phyloP scores from a whole-genome alignment of 2,797 vertebrate genomes.

The Glossophaga mutica region DNA sequence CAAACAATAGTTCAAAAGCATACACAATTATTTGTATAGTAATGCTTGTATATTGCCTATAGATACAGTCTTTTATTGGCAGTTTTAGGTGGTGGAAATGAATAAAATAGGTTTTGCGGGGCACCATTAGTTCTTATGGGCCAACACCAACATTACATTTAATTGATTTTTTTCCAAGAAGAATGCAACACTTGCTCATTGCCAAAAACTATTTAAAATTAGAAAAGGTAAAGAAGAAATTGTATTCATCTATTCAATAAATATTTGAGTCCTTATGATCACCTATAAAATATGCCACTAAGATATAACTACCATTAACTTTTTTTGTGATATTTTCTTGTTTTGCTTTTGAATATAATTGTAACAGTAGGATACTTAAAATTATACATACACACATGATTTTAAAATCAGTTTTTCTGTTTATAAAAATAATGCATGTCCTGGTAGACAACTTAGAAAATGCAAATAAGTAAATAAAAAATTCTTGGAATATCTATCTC shows the following conservation, averaged over 20 bases:
- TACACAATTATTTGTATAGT: not conserved
- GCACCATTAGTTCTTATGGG: not conserved
- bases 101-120: not conserved
- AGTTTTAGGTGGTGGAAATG: not conserved
- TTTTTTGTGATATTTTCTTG: not conserved
- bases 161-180: not conserved
- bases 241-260: not conserved
- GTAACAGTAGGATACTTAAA: not conserved
- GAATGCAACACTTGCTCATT: not conserved
- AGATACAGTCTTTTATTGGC: not conserved
- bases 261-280: not conserved
- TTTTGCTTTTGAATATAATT: not conserved
- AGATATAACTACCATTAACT: not conserved
- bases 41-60: not conserved
- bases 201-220: not conserved
- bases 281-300: not conserved
- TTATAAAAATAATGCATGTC: not conserved
- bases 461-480: not conserved
- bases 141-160: not conserved
- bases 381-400: not conserved
- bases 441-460: slow-evolving; percentile 14
- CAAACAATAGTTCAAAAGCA: not conserved
- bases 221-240: not conserved
- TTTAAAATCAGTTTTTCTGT: slow-evolving; percentile 6
- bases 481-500: not conserved